These are phyloP conservation scores for Leucophenga montana DNA, from an alignment of 2,888 invertebrate genomes.

Conservation along the genomic window DNA sequence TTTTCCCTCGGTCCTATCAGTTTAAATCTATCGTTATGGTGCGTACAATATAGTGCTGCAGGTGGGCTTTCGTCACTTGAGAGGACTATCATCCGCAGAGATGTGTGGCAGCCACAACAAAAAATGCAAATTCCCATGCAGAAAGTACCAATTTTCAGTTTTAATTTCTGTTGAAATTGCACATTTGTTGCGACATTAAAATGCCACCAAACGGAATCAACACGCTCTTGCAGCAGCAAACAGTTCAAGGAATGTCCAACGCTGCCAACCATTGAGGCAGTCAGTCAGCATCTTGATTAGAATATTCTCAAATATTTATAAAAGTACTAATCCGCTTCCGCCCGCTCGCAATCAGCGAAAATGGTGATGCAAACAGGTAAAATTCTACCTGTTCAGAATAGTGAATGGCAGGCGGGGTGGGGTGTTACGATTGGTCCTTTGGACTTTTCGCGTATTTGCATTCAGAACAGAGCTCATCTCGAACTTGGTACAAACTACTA, in stretches of 20 bases:
- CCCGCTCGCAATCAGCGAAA: constrained; percentile 31
- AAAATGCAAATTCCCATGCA: constrained; percentile 11
- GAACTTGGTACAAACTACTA: background rate
- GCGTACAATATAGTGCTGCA: no score
- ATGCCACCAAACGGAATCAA: constrained; percentile 67
- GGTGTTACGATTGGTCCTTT: no score
- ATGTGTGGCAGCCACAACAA: background rate
- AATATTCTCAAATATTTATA: constrained; percentile 72
- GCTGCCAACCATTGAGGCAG: constrained; percentile 30
- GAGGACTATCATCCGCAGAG: no score
- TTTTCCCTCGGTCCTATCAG: no score
- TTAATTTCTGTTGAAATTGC: constrained; percentile 61
- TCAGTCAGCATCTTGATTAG: constrained; percentile 69
- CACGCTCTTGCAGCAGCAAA: constrained; percentile 58
- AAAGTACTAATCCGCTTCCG: constrained; percentile 45
- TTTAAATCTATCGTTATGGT: no score
- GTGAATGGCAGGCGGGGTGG: no score
- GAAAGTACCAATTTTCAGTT: constrained; percentile 37
- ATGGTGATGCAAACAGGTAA: constrained; percentile 53
- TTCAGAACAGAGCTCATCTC: constrained; percentile 5
- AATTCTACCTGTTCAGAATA: background rate
- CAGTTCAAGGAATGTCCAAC: background rate
- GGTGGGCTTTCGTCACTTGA: no score
- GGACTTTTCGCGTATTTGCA: constrained; percentile 4
- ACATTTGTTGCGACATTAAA: constrained; percentile 66